phyloP scores from a whole-genome alignment of 2,113 vertebrate species.

The Nycticorax nycticorax region DNA sequence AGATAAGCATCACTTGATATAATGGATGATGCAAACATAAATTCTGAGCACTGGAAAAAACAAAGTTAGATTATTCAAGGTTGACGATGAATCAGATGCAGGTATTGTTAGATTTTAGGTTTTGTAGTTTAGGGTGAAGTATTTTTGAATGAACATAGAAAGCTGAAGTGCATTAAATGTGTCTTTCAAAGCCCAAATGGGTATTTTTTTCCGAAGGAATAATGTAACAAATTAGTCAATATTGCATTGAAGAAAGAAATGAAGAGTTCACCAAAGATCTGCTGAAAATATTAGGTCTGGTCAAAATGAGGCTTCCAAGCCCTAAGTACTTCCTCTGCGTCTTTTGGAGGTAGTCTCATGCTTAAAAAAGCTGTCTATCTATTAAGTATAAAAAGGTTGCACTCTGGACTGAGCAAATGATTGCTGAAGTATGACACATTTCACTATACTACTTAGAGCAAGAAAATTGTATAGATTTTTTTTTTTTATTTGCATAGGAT shows the following conservation, averaged over 20 bases:
- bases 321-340: not conserved
- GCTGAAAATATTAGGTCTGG: conserved; percentile 5
- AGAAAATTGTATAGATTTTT: not conserved
- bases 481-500: not conserved
- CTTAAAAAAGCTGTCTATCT: not conserved
- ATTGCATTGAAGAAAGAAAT: not conserved
- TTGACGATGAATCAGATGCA: not conserved
- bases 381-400: not conserved
- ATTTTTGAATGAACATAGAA: not conserved
- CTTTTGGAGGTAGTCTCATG: not conserved
- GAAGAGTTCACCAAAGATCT: conserved; percentile 15
- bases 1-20: not conserved
- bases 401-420: not conserved
- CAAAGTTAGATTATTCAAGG: not conserved
- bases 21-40: not conserved
- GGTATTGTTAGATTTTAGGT: not conserved
- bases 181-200: not conserved
- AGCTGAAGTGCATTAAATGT: not conserved
- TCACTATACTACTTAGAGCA: not conserved
- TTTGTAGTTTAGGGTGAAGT: not conserved
- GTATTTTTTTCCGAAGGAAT: not conserved
- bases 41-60: not conserved
- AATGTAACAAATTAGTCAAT: not conserved
- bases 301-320: not conserved
- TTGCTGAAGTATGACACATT: not conserved